phyloP scores from a whole-genome alignment of 2,888 invertebrate genomes.

The Phortica okadai region DNA sequence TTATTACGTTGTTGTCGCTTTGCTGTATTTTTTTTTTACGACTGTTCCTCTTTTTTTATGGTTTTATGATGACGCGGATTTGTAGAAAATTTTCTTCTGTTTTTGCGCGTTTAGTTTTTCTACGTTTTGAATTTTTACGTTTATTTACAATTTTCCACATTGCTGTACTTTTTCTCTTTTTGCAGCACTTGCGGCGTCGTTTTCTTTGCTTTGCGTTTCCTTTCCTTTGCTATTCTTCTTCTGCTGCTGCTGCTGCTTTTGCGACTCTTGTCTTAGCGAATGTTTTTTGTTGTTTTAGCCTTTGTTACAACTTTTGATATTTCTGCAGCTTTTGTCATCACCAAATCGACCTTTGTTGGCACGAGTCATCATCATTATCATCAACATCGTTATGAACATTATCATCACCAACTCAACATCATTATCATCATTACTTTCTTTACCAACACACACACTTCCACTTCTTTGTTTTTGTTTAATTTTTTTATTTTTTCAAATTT shows the following conservation, averaged over 20 bases:
- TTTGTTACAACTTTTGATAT: background rate
- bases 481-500: background rate
- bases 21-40: conserved; percentile 55
- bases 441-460: conserved; percentile 19
- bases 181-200: background rate
- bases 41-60: conserved; percentile 47
- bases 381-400: conserved; percentile 46
- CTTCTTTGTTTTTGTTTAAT: background rate
- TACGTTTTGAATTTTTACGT: conserved; percentile 70
- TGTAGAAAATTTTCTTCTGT: conserved; percentile 60
- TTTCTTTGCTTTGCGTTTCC: background rate
- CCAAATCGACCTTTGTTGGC: conserved; percentile 13
- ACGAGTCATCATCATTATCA: conserved; percentile 49
- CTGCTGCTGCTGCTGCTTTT: background rate
- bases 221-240: background rate
- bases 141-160: conserved; percentile 71
- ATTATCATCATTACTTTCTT: conserved; percentile 36
- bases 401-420: conserved; percentile 27
- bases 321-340: conserved; percentile 33
- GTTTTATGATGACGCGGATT: conserved; percentile 58
- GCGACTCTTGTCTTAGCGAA: too few species aligned
- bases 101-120: conserved; percentile 68
- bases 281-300: background rate
- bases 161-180: conserved; percentile 49
- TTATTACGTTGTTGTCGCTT: conserved; percentile 14